Percentiles rank a stretch among this genome's conserved stretches.
Conservation (phyloP, 2,797 vertebrate genomes). For the Mormyrops attenuatus region DNA sequence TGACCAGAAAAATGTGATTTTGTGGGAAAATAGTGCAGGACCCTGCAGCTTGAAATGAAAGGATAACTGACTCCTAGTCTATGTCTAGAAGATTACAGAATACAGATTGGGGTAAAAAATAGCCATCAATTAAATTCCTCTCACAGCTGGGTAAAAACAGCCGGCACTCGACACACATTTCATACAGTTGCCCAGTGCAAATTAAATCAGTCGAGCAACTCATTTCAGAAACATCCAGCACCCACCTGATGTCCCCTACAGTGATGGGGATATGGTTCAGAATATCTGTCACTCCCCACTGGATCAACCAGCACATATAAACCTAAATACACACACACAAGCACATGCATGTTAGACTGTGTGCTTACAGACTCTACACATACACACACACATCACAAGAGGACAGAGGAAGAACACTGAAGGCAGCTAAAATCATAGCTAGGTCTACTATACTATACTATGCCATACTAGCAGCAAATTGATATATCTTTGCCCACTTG, state of each 20-base stretch:
- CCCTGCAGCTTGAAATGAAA: background rate
- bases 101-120: background rate
- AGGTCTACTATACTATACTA: background rate
- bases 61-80: background rate
- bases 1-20: background rate
- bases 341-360: background rate
- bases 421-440: background rate
- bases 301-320: background rate
- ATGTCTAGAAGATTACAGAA: background rate
- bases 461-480: background rate
- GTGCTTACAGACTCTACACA: background rate
- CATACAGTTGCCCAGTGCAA: background rate
- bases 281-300: background rate
- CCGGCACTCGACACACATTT: background rate
- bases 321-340: conserved; percentile 13
- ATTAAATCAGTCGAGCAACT: background rate
- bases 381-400: background rate
- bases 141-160: background rate
- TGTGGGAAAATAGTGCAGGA: background rate
- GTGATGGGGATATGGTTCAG: background rate
- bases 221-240: background rate
- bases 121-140: background rate
- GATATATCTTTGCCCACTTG: background rate
- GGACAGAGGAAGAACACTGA: background rate
- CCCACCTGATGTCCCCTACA: background rate